Conservation (phyloP, 2,888 invertebrate species). For the Tinea pellionella region DNA sequence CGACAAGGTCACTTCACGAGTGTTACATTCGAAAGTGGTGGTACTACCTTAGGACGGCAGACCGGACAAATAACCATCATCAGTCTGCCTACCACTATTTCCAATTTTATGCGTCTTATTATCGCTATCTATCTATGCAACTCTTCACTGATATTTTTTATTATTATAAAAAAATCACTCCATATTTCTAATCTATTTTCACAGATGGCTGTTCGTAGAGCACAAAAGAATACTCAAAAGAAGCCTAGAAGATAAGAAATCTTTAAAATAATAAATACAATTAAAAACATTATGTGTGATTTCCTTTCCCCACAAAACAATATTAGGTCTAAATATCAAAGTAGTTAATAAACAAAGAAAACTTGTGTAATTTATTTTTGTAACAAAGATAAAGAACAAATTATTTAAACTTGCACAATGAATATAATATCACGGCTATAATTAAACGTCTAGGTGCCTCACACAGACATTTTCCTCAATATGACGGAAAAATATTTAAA, state of each 20-base stretch:
- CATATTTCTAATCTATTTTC: background rate
- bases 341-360: background rate
- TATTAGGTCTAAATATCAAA: no score
- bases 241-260: slow-evolving; percentile 1
- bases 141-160: no score
- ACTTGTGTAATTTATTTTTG: background rate
- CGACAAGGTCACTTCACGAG: no score
- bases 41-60: no score
- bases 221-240: slow-evolving; percentile 26
- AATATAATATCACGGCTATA: background rate
- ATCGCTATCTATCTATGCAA: no score
- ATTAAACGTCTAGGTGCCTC: background rate
- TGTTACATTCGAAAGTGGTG: no score
- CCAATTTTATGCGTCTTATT: no score
- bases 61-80: no score
- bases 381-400: background rate
- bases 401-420: background rate
- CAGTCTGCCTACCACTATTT: no score
- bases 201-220: slow-evolving; percentile 35
- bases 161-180: no score
- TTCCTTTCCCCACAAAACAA: no score
- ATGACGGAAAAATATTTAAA: background rate
- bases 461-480: background rate
- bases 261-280: slow-evolving; percentile 15
- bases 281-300: slow-evolving; percentile 17